These are phyloP conservation scores for Athalia rosae DNA, from an alignment of 2,888 invertebrate genomes.

Conservation along the genomic window DNA sequence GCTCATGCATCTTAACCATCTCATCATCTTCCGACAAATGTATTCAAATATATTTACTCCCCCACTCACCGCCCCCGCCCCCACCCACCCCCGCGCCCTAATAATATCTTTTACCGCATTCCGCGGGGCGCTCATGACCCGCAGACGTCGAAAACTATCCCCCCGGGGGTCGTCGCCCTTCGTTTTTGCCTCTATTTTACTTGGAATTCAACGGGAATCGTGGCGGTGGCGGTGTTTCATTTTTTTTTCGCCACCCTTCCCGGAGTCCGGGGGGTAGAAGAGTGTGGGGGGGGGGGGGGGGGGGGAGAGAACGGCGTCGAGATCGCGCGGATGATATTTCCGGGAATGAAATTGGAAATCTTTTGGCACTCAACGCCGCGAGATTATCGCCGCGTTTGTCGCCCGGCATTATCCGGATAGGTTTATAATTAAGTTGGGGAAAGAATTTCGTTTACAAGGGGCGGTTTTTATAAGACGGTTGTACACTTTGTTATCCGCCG, in stretches of 20 bases:
- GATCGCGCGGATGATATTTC: too few species aligned
- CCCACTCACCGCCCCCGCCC: constrained; percentile 42
- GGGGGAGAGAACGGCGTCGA: not conserved
- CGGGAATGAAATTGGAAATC: not conserved
- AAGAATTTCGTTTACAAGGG: constrained; percentile 6
- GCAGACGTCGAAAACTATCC: constrained; percentile 36
- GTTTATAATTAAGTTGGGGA: constrained; percentile 36
- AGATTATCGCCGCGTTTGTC: constrained; percentile 35
- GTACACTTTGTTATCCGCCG: not conserved
- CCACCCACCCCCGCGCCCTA: constrained; percentile 43
- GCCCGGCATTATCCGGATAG: constrained; percentile 36
- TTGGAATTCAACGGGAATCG: not conserved
- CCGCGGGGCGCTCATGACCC: not conserved
- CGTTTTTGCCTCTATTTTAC: constrained; percentile 28
- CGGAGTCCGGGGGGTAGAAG: too few species aligned
- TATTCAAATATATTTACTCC: constrained; percentile 63
- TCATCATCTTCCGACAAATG: constrained; percentile 61
- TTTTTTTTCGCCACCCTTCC: not conserved
- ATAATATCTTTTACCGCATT: constrained; percentile 47
- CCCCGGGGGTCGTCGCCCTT: constrained; percentile 11
- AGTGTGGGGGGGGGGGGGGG: not conserved
- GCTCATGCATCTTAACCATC: constrained; percentile 59
- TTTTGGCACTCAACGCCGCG: not conserved
- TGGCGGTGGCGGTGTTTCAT: not conserved
- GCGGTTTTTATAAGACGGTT: constrained; percentile 15